Conservation (phyloP, 2,888 invertebrate genomes). For the Spilosoma lubricipeda region DNA sequence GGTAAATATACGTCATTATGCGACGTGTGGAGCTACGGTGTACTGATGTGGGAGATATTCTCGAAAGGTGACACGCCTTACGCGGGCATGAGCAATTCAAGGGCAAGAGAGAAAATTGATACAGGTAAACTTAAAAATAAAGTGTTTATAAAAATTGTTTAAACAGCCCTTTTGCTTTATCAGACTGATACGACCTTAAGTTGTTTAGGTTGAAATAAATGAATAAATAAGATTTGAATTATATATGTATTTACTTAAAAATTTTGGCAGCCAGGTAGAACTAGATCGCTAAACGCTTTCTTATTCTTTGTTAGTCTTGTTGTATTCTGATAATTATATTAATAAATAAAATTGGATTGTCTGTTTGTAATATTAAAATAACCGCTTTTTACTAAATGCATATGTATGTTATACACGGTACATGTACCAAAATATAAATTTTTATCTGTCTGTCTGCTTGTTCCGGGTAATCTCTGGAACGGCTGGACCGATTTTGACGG, state of each 20-base stretch:
- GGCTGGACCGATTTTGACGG: too few relatives aligned
- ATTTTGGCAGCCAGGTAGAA: too few relatives aligned
- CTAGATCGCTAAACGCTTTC: too few relatives aligned
- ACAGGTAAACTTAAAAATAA: conserved; percentile 86
- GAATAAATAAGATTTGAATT: neutral
- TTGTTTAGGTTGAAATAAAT: neutral
- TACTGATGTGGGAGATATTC: conserved; percentile 98
- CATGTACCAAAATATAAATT: too few relatives aligned
- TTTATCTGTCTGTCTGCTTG: too few relatives aligned
- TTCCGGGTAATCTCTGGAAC: too few relatives aligned
- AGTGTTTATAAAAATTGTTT: neutral
- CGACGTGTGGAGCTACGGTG: conserved; percentile 99
- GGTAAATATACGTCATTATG: conserved; percentile 97
- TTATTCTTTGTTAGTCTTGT: too few relatives aligned
- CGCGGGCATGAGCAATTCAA: conserved; percentile 96
- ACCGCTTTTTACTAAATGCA: too few relatives aligned
- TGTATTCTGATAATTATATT: too few relatives aligned
- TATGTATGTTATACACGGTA: too few relatives aligned
- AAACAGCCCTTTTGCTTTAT: neutral
- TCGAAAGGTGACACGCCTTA: conserved; percentile 97
- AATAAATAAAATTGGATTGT: too few relatives aligned
- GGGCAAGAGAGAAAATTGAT: conserved; percentile 97
- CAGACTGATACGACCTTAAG: neutral
- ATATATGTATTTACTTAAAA: neutral
- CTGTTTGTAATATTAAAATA: too few relatives aligned